Percentiles rank a stretch among this genome's conserved stretches.
phyloP scores from a whole-genome alignment of 1,140 invertebrate species.

The Brachionus koreanus region DNA sequence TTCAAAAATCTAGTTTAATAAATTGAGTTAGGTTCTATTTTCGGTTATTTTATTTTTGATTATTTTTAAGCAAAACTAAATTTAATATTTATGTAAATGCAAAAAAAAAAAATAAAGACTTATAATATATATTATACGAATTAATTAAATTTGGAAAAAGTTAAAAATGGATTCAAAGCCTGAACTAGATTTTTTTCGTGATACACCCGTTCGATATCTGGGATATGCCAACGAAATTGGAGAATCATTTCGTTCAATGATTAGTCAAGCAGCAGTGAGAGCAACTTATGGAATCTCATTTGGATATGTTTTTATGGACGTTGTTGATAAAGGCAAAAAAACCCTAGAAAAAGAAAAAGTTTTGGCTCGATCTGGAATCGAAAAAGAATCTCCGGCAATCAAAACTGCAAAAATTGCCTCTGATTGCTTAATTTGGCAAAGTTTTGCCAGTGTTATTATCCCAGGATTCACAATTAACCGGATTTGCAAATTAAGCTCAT shows the following conservation, averaged over 20 bases:
- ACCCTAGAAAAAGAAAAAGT: constrained; percentile 51
- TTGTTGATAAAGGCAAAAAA: constrained; percentile 72
- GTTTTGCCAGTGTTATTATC: constrained; percentile 81
- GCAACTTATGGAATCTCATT: constrained; percentile 75
- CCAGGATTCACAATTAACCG: constrained; percentile 89
- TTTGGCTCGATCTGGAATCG: background rate
- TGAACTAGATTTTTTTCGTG: constrained; percentile 13
- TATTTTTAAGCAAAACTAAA: too few relatives aligned
- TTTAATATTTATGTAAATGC: too few relatives aligned
- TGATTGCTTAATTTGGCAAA: constrained; percentile 86
- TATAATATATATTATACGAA: too few relatives aligned
- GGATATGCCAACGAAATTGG: constrained; percentile 87
- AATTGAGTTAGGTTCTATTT: too few relatives aligned
- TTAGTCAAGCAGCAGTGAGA: constrained; percentile 70
- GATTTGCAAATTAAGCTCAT: constrained; percentile 67
- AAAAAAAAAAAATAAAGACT: background rate
- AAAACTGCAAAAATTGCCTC: constrained; percentile 47
- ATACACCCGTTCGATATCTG: constrained; percentile 22
- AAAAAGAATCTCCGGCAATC: background rate
- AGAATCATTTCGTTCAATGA: constrained; percentile 77
- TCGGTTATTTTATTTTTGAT: too few relatives aligned
- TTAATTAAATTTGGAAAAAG: background rate
- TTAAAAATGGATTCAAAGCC: background rate
- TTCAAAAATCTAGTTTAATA: too few relatives aligned
- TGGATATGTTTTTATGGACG: constrained; percentile 81